Base-by-base conservation (phyloP, 2,888 invertebrate genomes). In the Matsumyia berberina region DNA sequence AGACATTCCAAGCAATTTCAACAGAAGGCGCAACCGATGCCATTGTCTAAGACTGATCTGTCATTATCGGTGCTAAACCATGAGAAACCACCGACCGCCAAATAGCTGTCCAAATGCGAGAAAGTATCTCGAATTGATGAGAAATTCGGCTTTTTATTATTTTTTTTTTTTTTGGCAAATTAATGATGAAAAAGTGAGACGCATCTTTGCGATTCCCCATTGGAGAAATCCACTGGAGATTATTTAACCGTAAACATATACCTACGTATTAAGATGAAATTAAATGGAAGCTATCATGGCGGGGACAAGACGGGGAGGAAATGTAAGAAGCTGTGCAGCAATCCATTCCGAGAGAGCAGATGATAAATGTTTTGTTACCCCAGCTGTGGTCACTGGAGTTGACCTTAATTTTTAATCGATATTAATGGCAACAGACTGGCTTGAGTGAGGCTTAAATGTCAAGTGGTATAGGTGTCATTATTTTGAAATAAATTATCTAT, bases 321-420 rank as follows among this genome's bases (percentile, higher is more conserved):
- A 15, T 44, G 24, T n/a, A n/a, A n/a, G n/a, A n/a, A 19, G 35
- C 29, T 66, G 51, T 33, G 7, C 62, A 67, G 7, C 62, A 67
- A 80, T 73, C 35, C 44, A 67, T 73, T 73, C 49, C 44, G 44
- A 64, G 49, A 64, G 55, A 64, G 49, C 53, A 9, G 46, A 78
- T 79, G 78, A 80, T 80, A 73, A 80, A 80, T 80, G 66, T 53
- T 73, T 79, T 31, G 51, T 46, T 58, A 39, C 46, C 46, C 55
- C 11, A 37, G 12, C n/a, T 29, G 39, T 77, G 42, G 57, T 57
- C 64, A 73, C 64, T 79, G 53, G 67, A 67, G 79, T 72, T 80
- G 79, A 60, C 79, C 79, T 60, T 80, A 80, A 73, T 80, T 67
- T 73, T 51, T 60, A 80, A 80, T 67, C 73, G 79, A 60, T 73